A percentile compares a stretch with the other conserved stretches of the same genome.
phyloP scores from a whole-genome alignment of 2,113 vertebrate genomes.

The Lasiurus borealis region DNA sequence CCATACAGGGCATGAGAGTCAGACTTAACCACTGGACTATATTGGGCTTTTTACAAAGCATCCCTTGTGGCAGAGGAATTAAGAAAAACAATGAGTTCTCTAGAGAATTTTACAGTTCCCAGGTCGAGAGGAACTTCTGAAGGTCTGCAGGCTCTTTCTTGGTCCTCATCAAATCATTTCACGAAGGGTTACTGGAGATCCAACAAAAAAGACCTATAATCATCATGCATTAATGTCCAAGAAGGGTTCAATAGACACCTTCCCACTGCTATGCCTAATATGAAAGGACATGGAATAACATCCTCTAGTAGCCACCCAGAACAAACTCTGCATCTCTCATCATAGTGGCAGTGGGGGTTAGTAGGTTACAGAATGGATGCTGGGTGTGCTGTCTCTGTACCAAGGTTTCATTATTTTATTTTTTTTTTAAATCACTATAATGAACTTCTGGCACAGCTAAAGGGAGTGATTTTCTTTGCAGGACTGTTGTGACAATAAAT shows the following conservation, averaged over 20 bases:
- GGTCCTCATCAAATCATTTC: not conserved
- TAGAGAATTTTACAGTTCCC: not conserved
- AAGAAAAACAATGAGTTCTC: not conserved
- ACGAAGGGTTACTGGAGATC: not conserved
- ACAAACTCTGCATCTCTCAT: not conserved
- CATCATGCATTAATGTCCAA: not conserved
- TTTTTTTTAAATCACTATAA: slow-evolving; percentile 58
- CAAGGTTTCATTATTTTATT: slow-evolving; percentile 58
- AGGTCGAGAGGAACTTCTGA: not conserved
- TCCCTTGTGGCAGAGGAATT: not conserved
- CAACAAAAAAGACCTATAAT: not conserved
- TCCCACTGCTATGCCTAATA: not conserved
- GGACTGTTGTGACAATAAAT: slow-evolving; percentile 68
- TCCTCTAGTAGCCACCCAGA: not conserved
- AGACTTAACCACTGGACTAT: too few relatives aligned
- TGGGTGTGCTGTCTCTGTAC: not conserved
- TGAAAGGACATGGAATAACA: not conserved
- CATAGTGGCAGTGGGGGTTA: slow-evolving; percentile 16
- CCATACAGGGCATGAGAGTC: not conserved
- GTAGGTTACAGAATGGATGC: slow-evolving; percentile 25
- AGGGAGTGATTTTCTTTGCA: slow-evolving; percentile 73
- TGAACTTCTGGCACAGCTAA: slow-evolving; percentile 52
- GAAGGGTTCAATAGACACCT: not conserved
- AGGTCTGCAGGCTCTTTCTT: not conserved
- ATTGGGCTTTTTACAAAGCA: not conserved